These are phyloP conservation scores for Atlantisia rogersi DNA, from an alignment of 2,113 vertebrate species.

Conservation along the genomic window DNA sequence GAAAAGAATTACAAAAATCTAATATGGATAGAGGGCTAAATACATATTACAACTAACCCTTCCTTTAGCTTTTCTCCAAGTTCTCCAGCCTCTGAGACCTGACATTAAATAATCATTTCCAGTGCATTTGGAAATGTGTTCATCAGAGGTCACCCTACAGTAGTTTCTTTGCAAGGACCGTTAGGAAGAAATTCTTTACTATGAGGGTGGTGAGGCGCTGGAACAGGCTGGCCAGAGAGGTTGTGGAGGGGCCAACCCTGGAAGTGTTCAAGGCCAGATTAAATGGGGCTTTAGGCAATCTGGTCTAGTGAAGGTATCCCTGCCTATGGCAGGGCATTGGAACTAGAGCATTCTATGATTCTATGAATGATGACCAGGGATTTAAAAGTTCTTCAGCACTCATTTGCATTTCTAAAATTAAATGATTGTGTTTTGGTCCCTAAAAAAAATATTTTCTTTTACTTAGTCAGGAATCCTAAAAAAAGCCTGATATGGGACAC, in stretches of 20 bases:
- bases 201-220: too few relatives aligned
- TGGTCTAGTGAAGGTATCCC: too few relatives aligned
- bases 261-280: too few relatives aligned
- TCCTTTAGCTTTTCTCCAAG: neutral
- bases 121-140: neutral
- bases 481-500: neutral
- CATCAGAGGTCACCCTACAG: neutral
- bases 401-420: neutral
- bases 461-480: neutral
- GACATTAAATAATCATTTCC: neutral
- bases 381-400: neutral
- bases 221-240: too few relatives aligned
- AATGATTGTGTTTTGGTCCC: neutral
- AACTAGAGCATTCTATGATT: too few relatives aligned
- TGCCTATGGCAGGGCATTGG: too few relatives aligned
- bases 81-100: neutral
- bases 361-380: neutral
- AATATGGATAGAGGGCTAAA: neutral
- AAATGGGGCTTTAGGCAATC: too few relatives aligned
- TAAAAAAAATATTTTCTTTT: neutral
- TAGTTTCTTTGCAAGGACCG: neutral
- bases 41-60: neutral
- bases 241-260: too few relatives aligned
- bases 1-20: neutral
- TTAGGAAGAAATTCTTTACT: too few relatives aligned